Conservation (phyloP, 2,888 invertebrate species). For the Prionchulus punctatus region DNA sequence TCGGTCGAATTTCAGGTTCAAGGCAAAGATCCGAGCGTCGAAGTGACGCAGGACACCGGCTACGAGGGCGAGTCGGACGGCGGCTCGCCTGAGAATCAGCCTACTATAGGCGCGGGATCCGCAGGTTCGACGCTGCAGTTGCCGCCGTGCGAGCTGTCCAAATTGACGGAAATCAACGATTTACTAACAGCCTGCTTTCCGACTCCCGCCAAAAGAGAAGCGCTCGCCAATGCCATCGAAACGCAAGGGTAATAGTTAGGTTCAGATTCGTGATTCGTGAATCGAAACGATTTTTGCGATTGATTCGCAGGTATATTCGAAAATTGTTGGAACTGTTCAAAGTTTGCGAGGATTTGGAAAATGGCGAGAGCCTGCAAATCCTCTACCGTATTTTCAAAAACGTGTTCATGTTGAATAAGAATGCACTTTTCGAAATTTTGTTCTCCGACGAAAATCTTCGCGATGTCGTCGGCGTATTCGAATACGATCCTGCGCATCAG, state of each 20-base stretch:
- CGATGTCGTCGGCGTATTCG: constrained; percentile 92
- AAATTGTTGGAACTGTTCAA: constrained; percentile 85
- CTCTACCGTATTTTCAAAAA: constrained; percentile 95
- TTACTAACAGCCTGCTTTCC: constrained; percentile 49
- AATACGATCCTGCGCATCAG: constrained; percentile 66
- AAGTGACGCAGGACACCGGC: constrained; percentile 60
- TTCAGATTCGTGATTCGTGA: too few species aligned
- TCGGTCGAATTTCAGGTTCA: constrained; percentile 69
- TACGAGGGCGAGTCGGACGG: constrained; percentile 64
- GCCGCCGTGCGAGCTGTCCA: constrained; percentile 80
- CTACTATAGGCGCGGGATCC: neutral
- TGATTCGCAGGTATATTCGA: constrained; percentile 56
- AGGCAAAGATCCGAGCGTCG: constrained; percentile 80
- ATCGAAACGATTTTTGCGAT: too few species aligned
- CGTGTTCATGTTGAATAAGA: constrained; percentile 93
- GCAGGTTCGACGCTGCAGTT: constrained; percentile 51
- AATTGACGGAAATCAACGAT: constrained; percentile 85
- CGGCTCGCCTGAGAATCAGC: constrained; percentile 28
- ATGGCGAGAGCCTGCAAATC: constrained; percentile 76
- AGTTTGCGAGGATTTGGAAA: constrained; percentile 90
- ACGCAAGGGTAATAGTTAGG: constrained; percentile 65
- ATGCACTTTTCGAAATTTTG: constrained; percentile 88
- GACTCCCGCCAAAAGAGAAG: constrained; percentile 77
- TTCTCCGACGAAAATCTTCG: constrained; percentile 78
- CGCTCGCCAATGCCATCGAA: constrained; percentile 77